Conservation (phyloP, 2,797 vertebrate species). For the Lemur catta region DNA sequence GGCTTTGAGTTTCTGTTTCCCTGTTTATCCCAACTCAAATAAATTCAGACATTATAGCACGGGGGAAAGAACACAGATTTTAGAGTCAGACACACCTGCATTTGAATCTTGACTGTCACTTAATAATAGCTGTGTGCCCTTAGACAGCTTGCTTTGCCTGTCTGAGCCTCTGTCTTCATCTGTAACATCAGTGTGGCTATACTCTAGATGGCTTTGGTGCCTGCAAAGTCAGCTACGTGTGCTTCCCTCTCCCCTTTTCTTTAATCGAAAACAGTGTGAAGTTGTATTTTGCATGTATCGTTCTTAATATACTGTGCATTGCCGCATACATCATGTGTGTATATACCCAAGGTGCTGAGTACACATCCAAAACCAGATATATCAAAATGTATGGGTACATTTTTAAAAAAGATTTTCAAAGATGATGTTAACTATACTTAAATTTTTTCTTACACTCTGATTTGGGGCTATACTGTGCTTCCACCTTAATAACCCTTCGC, state of each 20-base stretch:
- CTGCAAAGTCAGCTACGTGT: accelerated
- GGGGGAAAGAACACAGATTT: not conserved
- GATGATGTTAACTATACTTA: not conserved
- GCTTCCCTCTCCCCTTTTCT: not conserved
- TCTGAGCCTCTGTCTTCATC: not conserved
- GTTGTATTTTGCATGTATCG: not conserved
- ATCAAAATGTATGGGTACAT: not conserved
- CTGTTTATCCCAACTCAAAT: not conserved
- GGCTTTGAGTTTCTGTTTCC: not conserved
- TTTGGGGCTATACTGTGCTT: not conserved
- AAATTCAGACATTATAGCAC: not conserved
- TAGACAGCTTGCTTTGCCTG: not conserved
- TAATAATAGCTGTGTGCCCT: not conserved
- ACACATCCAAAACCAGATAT: not conserved
- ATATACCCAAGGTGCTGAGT: not conserved
- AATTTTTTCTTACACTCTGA: not conserved
- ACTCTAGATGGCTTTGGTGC: not conserved
- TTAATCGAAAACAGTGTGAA: not conserved
- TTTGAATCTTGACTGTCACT: not conserved
- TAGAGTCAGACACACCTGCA: not conserved
- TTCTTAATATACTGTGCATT: not conserved
- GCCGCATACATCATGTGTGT: too few species aligned
- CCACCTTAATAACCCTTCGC: accelerated
- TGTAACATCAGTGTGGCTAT: too few species aligned
- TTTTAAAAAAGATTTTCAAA: not conserved